Conservation (phyloP, 2,888 invertebrate species). For the Mantis religiosa region DNA sequence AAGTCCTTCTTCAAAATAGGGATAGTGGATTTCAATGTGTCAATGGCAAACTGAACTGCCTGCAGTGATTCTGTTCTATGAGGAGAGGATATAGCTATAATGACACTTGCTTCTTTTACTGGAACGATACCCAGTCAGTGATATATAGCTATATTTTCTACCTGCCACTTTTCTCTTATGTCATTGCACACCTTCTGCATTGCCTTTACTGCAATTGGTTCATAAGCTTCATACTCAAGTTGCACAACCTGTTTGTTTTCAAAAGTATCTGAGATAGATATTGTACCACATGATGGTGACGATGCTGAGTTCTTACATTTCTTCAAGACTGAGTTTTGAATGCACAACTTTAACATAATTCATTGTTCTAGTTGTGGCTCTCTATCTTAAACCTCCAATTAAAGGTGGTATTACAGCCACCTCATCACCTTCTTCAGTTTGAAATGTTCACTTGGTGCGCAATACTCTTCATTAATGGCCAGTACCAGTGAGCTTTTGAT, state of each 20-base stretch:
- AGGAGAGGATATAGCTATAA: conserved; percentile 85
- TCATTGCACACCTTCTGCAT: conserved; percentile 73
- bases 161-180: conserved; percentile 68
- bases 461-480: too few relatives aligned
- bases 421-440: too few relatives aligned
- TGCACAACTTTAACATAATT: conserved; percentile 65
- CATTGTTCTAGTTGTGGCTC: conserved; percentile 45
- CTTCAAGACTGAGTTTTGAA: conserved; percentile 63
- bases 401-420: too few relatives aligned
- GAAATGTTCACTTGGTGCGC: too few relatives aligned
- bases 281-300: conserved; percentile 77
- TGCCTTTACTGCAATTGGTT: conserved; percentile 82
- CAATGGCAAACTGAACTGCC: conserved; percentile 79
- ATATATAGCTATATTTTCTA: conserved; percentile 78
- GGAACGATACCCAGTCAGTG: conserved; percentile 84
- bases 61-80: conserved; percentile 79
- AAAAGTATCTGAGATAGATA: conserved; percentile 82
- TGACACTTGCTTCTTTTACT: conserved; percentile 80
- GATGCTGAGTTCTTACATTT: conserved; percentile 62
- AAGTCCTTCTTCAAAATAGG: conserved; percentile 97
- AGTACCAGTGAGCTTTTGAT: too few relatives aligned
- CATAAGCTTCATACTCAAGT: conserved; percentile 91
- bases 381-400: neutral
- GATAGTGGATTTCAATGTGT: conserved; percentile 77
- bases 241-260: conserved; percentile 75